Evolutionary conservation across 2,113 vertebrate genomes (phyloP).

Genomic region (Phaethornis superciliosus): DNA sequence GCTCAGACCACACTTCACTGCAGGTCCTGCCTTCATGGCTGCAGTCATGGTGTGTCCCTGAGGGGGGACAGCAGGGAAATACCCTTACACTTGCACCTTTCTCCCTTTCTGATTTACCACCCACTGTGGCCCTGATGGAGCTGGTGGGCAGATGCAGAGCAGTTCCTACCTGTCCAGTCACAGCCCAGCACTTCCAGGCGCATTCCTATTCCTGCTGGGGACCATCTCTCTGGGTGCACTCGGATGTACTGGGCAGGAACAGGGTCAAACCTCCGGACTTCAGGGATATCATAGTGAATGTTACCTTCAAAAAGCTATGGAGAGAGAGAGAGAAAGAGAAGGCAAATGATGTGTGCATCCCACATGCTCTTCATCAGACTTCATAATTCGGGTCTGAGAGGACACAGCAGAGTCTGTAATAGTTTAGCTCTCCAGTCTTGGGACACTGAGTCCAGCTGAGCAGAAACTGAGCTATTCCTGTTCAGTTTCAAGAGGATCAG

Average conservation of each 20-base stretch:
- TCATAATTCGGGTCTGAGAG: background rate
- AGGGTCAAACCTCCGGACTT: constrained; percentile 93
- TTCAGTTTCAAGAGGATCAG: background rate
- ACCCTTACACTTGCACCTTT: background rate
- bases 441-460: background rate
- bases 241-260: constrained; percentile 88
- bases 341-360: background rate
- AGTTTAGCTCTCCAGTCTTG: background rate
- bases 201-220: constrained; percentile 95
- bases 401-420: background rate
- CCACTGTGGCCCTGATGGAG: background rate
- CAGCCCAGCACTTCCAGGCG: constrained; percentile 96
- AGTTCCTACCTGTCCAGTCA: constrained; percentile 89
- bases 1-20: background rate
- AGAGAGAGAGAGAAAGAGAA: constrained; percentile 13
- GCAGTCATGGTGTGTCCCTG: background rate
- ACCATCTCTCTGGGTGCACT: constrained; percentile 95
- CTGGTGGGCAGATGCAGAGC: background rate
- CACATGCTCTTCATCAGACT: background rate
- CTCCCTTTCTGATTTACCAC: background rate
- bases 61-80: background rate
- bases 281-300: constrained; percentile 93
- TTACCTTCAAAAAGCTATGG: constrained; percentile 95
- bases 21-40: background rate
- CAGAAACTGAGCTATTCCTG: background rate